phyloP scores from a whole-genome alignment of 2,888 invertebrate genomes.

The Drosophila bunnanda region DNA sequence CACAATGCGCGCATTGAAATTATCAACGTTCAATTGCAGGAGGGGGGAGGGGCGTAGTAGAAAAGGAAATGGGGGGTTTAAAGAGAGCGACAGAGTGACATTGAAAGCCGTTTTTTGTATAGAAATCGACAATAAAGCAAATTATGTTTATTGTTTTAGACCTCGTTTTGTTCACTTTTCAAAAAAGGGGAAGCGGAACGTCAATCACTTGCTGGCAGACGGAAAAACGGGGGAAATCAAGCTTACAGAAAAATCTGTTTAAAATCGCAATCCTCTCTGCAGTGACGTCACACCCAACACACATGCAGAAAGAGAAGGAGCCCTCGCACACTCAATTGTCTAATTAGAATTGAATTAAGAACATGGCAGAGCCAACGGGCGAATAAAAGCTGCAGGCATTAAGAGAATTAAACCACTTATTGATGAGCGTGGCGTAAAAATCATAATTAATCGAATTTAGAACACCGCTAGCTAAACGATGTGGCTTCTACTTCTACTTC shows the following conservation, averaged over 20 bases:
- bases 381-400: conserved; percentile 34
- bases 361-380: conserved; percentile 31
- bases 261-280: conserved; percentile 30
- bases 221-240: conserved; percentile 27
- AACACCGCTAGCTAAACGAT: conserved; percentile 66
- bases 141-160: conserved; percentile 72
- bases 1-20: conserved; percentile 68
- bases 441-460: conserved; percentile 77
- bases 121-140: conserved; percentile 38
- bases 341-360: conserved; percentile 74
- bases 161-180: conserved; percentile 27
- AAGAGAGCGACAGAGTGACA: conserved; percentile 59
- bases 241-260: conserved; percentile 17
- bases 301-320: conserved; percentile 4
- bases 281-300: conserved; percentile 46
- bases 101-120: conserved; percentile 63
- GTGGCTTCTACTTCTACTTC: conserved; percentile 40
- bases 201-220: conserved; percentile 65
- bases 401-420: conserved; percentile 47
- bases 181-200: conserved; percentile 55
- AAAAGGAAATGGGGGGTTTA: conserved; percentile 7
- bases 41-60: conserved; percentile 8
- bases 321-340: conserved; percentile 58
- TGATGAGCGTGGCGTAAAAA: conserved; percentile 49
- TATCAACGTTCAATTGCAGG: conserved; percentile 71